These are phyloP conservation scores for Cydia strobilella DNA, from an alignment of 1,140 invertebrate genomes.

Conservation along the genomic window DNA sequence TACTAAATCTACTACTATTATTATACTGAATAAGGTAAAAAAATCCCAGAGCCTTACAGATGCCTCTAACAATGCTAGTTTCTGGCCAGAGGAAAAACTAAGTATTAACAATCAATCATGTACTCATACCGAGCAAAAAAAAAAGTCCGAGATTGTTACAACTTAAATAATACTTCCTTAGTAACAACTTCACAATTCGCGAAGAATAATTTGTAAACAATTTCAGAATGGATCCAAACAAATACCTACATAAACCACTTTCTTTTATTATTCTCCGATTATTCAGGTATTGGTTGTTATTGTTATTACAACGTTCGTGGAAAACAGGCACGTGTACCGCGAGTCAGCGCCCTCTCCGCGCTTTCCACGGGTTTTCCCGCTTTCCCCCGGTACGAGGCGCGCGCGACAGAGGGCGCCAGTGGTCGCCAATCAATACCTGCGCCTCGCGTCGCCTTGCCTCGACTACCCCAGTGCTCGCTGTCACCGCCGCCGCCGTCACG, in stretches of 20 bases:
- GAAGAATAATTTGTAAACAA: not conserved
- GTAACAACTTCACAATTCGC: not conserved
- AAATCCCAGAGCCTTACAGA: no score
- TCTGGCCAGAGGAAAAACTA: no score
- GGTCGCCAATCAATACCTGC: constrained; percentile 72
- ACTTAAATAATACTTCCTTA: no score
- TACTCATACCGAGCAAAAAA: no score
- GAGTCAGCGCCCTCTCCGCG: constrained; percentile 59
- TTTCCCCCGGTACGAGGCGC: constrained; percentile 44
- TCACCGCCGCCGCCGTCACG: constrained; percentile 43
- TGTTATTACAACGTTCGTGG: constrained; percentile 3
- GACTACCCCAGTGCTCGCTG: constrained; percentile 48
- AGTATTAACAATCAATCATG: no score
- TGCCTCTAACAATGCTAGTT: no score
- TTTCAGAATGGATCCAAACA: not conserved
- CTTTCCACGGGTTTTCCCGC: constrained; percentile 55
- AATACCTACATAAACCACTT: not conserved
- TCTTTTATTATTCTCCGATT: not conserved
- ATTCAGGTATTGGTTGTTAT: not conserved
- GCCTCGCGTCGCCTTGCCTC: constrained; percentile 55
- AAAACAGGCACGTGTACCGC: constrained; percentile 22
- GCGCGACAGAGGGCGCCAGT: constrained; percentile 56
- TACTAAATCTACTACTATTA: no score
- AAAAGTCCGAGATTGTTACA: no score
- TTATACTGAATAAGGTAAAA: no score